Evolutionary conservation across 1,140 invertebrate species (phyloP).

Genomic region (Chionoecetes opilio): DNA sequence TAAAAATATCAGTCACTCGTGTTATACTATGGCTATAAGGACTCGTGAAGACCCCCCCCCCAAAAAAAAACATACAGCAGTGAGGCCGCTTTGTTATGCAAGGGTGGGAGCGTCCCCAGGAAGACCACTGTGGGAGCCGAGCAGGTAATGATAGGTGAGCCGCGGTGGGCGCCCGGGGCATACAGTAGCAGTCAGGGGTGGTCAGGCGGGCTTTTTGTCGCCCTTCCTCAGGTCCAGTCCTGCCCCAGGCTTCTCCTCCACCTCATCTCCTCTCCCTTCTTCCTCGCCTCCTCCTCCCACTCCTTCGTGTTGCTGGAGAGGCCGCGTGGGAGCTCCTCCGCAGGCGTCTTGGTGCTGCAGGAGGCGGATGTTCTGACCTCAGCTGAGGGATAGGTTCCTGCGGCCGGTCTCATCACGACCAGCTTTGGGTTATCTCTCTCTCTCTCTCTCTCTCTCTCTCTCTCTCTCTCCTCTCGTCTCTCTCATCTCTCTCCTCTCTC

Average conservation of each 20-base stretch:
- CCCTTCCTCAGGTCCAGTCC: constrained; percentile 66
- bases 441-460: background rate
- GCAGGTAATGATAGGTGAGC: constrained; percentile 64
- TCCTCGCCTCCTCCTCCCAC: background rate
- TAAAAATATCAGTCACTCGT: background rate
- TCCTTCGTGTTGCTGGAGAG: constrained; percentile 33
- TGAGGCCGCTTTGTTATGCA: constrained; percentile 62
- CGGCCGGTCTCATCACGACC: constrained; percentile 56
- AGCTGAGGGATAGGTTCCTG: constrained; percentile 51
- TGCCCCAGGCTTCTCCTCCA: constrained; percentile 59
- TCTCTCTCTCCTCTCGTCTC: too few species aligned
- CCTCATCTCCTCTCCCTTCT: constrained; percentile 39
- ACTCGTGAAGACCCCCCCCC: background rate
- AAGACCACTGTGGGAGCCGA: constrained; percentile 63
- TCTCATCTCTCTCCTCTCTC: too few species aligned
- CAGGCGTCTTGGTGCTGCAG: constrained; percentile 56
- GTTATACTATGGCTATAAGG: background rate
- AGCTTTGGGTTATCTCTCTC: constrained; percentile 22
- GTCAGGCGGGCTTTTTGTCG: constrained; percentile 71
- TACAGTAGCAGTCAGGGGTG: constrained; percentile 76
- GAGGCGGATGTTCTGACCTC: constrained; percentile 71
- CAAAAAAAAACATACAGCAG: constrained; percentile 22
- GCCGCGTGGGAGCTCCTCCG: constrained; percentile 64
- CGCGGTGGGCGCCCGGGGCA: constrained; percentile 57
- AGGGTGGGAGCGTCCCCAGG: constrained; percentile 57